Evolutionary conservation across 2,797 vertebrate species (phyloP).

Genomic region (Vultur gryphus): DNA sequence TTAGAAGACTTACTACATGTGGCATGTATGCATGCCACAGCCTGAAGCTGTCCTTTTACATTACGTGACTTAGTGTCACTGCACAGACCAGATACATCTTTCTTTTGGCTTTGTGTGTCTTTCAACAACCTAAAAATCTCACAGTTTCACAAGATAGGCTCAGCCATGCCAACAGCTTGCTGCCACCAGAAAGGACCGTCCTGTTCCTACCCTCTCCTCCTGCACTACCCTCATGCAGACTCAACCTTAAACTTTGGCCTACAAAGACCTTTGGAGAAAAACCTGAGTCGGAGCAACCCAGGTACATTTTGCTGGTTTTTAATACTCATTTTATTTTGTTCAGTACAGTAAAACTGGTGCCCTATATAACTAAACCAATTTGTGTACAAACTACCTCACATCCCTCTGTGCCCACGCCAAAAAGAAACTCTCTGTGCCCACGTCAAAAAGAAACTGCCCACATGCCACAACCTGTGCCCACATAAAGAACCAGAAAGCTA

Average conservation of each 20-base stretch:
- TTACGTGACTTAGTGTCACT: not conserved
- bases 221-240: not conserved
- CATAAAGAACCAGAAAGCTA: not conserved
- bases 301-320: not conserved
- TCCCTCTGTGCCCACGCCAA: not conserved
- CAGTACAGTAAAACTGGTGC: not conserved
- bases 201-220: not conserved
- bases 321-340: not conserved
- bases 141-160: not conserved
- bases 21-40: not conserved
- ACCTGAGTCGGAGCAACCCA: fast-evolving
- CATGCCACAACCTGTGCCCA: not conserved
- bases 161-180: not conserved
- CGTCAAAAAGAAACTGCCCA: not conserved
- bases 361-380: not conserved
- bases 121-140: not conserved
- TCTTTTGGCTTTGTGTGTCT: not conserved
- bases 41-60: not conserved
- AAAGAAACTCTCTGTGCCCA: not conserved
- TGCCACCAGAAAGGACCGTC: not conserved
- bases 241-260: not conserved
- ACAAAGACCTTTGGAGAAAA: not conserved
- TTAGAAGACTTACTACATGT: not conserved
- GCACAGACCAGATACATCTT: not conserved
- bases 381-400: not conserved